Evolutionary conservation across 1,140 invertebrate genomes (phyloP).

Genomic region (Bicyclus anynana): DNA sequence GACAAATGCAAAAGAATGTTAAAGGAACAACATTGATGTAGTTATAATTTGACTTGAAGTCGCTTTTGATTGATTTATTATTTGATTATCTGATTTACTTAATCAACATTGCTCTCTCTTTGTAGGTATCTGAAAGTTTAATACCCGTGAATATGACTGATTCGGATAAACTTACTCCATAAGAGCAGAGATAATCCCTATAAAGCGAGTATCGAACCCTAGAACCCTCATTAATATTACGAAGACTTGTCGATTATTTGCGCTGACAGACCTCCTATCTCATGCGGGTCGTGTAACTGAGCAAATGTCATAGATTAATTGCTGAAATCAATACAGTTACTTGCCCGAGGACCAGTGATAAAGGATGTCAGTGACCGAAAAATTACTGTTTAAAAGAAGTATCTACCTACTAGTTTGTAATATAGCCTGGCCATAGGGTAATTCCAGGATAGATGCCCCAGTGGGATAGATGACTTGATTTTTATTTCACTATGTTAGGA

Average conservation of each 20-base stretch:
- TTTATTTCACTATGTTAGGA: too few relatives aligned
- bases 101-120: neutral
- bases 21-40: too few relatives aligned
- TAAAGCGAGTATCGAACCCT: neutral
- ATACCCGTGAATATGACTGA: neutral
- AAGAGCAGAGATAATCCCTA: neutral
- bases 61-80: too few relatives aligned
- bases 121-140: neutral
- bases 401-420: too few relatives aligned
- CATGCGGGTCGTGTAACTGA: neutral
- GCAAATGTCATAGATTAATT: neutral
- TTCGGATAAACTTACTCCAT: neutral
- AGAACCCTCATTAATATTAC: neutral
- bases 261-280: neutral
- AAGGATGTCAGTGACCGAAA: neutral
- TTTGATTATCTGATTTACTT: too few relatives aligned
- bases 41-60: too few relatives aligned
- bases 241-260: neutral
- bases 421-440: too few relatives aligned
- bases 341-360: neutral
- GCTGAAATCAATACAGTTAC: neutral
- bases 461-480: too few relatives aligned
- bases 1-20: too few relatives aligned
- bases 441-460: too few relatives aligned
- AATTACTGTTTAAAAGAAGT: too few relatives aligned